Evolutionary conservation across 2,797 vertebrate species (phyloP), one percentile per base, ranked within the genome.

Genomic region (Gallinago solitaria): DNA sequence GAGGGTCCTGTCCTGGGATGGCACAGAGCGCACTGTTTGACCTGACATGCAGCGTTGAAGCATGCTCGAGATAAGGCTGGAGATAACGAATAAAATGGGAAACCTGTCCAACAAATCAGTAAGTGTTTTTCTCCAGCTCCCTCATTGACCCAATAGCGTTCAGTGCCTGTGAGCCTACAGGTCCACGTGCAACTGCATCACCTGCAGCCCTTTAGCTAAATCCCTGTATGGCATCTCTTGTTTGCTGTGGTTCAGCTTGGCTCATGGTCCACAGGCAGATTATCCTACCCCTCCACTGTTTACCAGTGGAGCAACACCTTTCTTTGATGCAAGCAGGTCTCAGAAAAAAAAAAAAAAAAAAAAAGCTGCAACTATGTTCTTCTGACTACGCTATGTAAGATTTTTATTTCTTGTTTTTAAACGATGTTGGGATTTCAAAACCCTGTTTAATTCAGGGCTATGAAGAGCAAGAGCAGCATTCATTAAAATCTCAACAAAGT

Each of bases 61-160:
- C 51, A 53, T 3, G 39, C 30, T 79, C 2, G 15, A 83, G 81
- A 80, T 60, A 71, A 83, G n/a, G 65, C 73, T 75, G 12, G 28
- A 90, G 32, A 64, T 51, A 60, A 81, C 2, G 5, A 89, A 69
- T 27, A 73, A 76, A 84, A 77, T 7, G 24, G 24, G 39, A 94
- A 93, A 78, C 18, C 45, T 9, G 19, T 23, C 59, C 59, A 69
- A 82, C 64, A 71, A 56, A 82, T 45, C 80, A 83, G 0, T 41
- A 45, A 61, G 71, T 1, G 2, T 18, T 73, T 59, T 78, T 54
- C 50, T 86, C 45, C 61, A 47, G 54, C 59, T 47, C 56, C 32
- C 25, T 51, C 11, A 5, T n/a, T 57, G 28, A 78, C 20, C 33
- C 54, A 84, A 3, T 0, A 41, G 25, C 0, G 1, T 27, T 57